Conservation (phyloP, 2,113 vertebrate species). For the Lanius ludovicianus region DNA sequence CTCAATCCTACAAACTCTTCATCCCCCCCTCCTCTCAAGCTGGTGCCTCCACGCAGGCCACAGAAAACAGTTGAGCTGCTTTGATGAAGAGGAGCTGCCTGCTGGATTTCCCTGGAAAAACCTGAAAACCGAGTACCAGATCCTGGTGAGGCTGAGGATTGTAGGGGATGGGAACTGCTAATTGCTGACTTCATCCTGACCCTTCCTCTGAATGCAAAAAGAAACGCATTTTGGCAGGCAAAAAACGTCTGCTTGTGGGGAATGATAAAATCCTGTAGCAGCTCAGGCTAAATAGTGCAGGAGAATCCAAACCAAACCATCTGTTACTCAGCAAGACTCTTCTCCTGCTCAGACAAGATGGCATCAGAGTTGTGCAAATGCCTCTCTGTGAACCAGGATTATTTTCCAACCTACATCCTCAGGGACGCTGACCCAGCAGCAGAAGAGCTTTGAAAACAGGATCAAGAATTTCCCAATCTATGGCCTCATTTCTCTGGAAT, state of each 20-base stretch:
- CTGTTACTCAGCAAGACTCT: slow-evolving; percentile 34
- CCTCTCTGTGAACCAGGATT: neutral
- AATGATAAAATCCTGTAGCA: slow-evolving; percentile 25
- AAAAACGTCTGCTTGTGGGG: neutral
- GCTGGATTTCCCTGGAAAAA: neutral
- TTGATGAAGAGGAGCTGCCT: neutral
- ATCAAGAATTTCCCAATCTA: neutral
- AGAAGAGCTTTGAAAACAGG: neutral
- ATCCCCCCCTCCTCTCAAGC: neutral
- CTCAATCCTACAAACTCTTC: neutral
- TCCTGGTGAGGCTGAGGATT: neutral
- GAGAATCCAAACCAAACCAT: slow-evolving; percentile 29
- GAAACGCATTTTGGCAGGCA: neutral
- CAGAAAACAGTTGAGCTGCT: rapidly evolving
- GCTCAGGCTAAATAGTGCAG: neutral
- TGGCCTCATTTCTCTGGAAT: slow-evolving; percentile 25
- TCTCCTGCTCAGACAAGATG: slow-evolving; percentile 5
- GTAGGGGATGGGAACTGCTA: neutral
- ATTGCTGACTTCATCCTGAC: neutral
- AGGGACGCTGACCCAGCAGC: slow-evolving; percentile 13
- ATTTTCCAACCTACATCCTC: neutral
- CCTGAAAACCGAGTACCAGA: neutral
- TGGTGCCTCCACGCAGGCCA: neutral
- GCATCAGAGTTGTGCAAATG: neutral
- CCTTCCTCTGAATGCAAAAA: neutral